Conservation (phyloP, 2,888 invertebrate species). For the Tiphia femorata region DNA sequence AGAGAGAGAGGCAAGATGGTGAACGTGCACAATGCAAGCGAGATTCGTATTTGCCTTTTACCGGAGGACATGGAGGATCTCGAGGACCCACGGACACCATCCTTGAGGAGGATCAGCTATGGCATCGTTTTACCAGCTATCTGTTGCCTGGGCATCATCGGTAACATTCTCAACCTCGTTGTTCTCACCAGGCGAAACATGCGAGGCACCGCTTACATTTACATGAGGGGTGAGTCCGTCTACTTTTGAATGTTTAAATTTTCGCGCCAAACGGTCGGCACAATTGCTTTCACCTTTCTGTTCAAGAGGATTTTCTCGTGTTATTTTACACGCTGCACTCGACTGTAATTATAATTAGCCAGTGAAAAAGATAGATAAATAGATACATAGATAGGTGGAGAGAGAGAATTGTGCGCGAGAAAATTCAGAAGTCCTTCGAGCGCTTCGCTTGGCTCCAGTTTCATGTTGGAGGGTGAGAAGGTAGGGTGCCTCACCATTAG, state of each 20-base stretch:
- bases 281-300: too few relatives aligned
- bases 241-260: background rate
- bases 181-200: constrained; percentile 83
- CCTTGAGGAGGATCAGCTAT: constrained; percentile 75
- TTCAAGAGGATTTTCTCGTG: background rate
- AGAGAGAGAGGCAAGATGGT: constrained; percentile 15
- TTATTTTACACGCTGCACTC: too few relatives aligned
- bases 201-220: constrained; percentile 85
- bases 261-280: too few relatives aligned
- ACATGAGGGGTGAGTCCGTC: constrained; percentile 77
- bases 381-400: too few relatives aligned
- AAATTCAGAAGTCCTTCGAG: too few relatives aligned
- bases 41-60: constrained; percentile 35
- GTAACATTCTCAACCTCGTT: constrained; percentile 83
- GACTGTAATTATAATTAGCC: too few relatives aligned
- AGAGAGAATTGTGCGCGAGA: too few relatives aligned
- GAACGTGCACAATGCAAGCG: constrained; percentile 30
- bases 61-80: constrained; percentile 55
- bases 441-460: background rate
- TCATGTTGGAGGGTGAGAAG: background rate
- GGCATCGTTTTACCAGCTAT: constrained; percentile 79
- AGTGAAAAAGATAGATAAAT: constrained; percentile 1
- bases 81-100: constrained; percentile 75
- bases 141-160: constrained; percentile 80
- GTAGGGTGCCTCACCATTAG: constrained; percentile 21